These are phyloP conservation scores for Stictonetta naevosa DNA, from an alignment of 2,113 vertebrate species.

Conservation along the genomic window DNA sequence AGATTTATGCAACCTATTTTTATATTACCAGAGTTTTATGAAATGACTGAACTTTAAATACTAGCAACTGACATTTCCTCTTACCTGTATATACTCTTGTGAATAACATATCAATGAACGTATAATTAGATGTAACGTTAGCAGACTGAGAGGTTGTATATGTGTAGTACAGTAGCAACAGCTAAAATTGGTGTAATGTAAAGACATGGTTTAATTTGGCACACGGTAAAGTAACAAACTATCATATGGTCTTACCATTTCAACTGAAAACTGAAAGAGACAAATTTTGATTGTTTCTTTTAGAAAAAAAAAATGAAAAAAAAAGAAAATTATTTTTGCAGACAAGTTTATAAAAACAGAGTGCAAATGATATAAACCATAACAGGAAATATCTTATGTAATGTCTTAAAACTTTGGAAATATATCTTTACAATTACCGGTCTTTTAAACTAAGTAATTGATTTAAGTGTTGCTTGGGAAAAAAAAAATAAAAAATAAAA, in stretches of 20 bases:
- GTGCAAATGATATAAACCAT: neutral
- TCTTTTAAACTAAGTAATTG: conserved; percentile 56
- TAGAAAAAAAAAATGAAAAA: neutral
- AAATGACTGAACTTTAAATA: conserved; percentile 62
- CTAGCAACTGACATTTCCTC: conserved; percentile 45
- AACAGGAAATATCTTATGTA: conserved; percentile 11
- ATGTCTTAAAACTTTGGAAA: conserved; percentile 43
- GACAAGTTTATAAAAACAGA: conserved; percentile 31
- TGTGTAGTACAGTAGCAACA: neutral
- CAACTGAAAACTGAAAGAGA: neutral
- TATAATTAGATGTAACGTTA: conserved; percentile 33
- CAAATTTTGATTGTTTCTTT: neutral
- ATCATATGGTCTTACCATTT: neutral
- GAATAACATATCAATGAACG: conserved; percentile 34
- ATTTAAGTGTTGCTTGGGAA: conserved; percentile 46
- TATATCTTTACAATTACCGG: conserved; percentile 14
- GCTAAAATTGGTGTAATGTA: neutral
- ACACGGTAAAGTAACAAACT: neutral
- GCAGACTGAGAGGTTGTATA: conserved; percentile 17
- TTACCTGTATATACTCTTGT: conserved; percentile 23
- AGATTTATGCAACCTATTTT: conserved; percentile 31
- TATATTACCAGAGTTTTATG: conserved; percentile 41
- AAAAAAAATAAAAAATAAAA: neutral
- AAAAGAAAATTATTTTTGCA: neutral
- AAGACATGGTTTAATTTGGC: neutral